A percentile compares a stretch with the other conserved stretches of the same genome.
Conservation (phyloP, 2,888 invertebrate genomes). For the Euspilapteryx auroguttella region DNA sequence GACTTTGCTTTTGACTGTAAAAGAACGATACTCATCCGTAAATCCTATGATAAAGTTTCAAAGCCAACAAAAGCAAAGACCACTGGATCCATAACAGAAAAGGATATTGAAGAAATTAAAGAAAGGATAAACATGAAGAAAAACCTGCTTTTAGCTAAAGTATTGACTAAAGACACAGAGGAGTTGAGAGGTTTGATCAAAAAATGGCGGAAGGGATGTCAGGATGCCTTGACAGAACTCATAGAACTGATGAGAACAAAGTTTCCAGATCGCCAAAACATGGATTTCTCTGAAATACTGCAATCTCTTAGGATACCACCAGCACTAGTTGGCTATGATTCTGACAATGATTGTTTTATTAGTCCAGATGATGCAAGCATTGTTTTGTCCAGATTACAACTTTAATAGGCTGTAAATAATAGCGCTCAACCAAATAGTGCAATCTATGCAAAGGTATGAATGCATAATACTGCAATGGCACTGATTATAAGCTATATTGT, state of each 20-base stretch:
- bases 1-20: conserved; percentile 29
- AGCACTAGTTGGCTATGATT: conserved; percentile 45
- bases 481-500: no score
- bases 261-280: conserved; percentile 30
- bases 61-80: conserved; percentile 38
- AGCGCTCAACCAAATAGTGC: no score
- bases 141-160: conserved; percentile 27
- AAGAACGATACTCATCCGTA: conserved; percentile 33
- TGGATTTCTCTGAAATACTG: conserved; percentile 49
- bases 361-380: conserved; percentile 23
- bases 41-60: conserved; percentile 30
- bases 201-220: conserved; percentile 58
- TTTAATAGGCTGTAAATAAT: no score
- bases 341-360: conserved; percentile 46
- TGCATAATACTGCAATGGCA: no score
- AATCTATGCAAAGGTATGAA: no score
- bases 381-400: no score
- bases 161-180: conserved; percentile 37
- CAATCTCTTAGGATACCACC: conserved; percentile 47
- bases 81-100: conserved; percentile 43
- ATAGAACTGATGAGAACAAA: conserved; percentile 41
- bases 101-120: conserved; percentile 39
- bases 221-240: conserved; percentile 48
- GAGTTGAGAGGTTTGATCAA: conserved; percentile 46
- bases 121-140: conserved; percentile 41